Conservation (phyloP, 2,888 invertebrate genomes). For the Cryptocephalus primarius region DNA sequence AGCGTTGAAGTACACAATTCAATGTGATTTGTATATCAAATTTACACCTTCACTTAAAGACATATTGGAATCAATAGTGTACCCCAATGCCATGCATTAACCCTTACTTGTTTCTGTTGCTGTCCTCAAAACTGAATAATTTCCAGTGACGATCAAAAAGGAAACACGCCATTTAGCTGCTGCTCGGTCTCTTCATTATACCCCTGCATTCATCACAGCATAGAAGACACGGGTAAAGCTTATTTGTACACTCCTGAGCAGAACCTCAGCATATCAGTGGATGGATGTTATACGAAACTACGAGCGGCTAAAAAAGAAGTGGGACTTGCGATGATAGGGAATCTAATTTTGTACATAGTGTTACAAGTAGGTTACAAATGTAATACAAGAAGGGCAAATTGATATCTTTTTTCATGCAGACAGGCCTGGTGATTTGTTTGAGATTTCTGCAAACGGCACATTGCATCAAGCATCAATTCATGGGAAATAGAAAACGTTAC, state of each 20-base stretch:
- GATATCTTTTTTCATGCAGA: too few relatives aligned
- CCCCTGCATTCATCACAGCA: conserved; percentile 49
- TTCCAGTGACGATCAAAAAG: conserved; percentile 18
- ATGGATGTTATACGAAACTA: conserved; percentile 30
- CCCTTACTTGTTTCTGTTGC: too few relatives aligned
- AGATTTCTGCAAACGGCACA: conserved; percentile 34
- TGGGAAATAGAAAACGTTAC: conserved; percentile 23
- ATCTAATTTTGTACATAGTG: conserved; percentile 21
- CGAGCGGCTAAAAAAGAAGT: conserved; percentile 23
- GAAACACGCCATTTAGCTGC: conserved; percentile 53
- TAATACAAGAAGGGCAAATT: too few relatives aligned
- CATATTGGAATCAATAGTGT: too few relatives aligned
- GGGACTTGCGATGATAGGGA: conserved; percentile 29
- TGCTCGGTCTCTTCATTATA: conserved; percentile 44
- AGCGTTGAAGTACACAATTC: too few relatives aligned
- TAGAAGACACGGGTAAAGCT: conserved; percentile 41
- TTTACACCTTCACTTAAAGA: too few relatives aligned
- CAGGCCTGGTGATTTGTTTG: conserved; percentile 11
- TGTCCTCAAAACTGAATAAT: too few relatives aligned
- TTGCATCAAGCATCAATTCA: conserved; percentile 22
- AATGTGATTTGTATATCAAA: too few relatives aligned
- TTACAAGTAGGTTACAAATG: conserved; percentile 19
- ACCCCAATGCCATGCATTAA: too few relatives aligned
- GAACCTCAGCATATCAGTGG: conserved; percentile 32
- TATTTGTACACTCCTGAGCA: conserved; percentile 44